Base-by-base conservation (phyloP, 2,888 invertebrate genomes). In the Drosophila colorata region DNA sequence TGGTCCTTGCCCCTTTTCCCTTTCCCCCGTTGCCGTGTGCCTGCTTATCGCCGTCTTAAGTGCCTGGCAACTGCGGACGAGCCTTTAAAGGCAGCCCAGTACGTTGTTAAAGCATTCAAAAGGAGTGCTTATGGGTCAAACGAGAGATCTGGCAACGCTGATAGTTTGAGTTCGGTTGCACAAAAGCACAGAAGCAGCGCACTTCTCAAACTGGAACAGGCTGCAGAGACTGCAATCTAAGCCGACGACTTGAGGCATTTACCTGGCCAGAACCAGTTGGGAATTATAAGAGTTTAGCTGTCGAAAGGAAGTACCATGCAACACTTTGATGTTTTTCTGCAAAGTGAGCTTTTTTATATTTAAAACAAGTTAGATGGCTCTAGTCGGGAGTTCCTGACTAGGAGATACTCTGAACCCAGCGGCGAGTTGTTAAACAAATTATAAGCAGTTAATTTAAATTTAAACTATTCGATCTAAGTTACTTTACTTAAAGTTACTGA, bases 111-210 rank as follows among this genome's bases (percentile, higher is more conserved):
- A 25, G 40, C 40, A 52, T 14, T 40, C 40, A 48, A 59, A 58
- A 46, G 51, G 37, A 59, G 35, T 35, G 16, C 14, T 44, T 25
- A 9, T 14, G 43, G 35, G 25, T 51, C 16, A 44, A 52, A 20
- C 6, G 14, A 16, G 4, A 41, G 77, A 73, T 73, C 65, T 71
- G 72, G 72, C 65, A 72, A 43, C 52, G 47, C 48, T 49, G 57
- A 72, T 61, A 74, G 16, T 35, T 7, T 1, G 2, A 5, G n/a
- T 16, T 41, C 9, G 23, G 40, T 23, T 33, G n/a, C 18, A 53
- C 16, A 18, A 25, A 38, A 13, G 31, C 40, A 16, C 60, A n/a
- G n/a, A n/a, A n/a, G n/a, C n/a, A n/a, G n/a, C n/a, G n/a, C n/a
- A 9, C 28, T 59, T 14, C 41, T 35, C 60, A 31, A 46, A 25